Evolutionary conservation across 2,888 invertebrate species (phyloP).

Genomic region (Harmothoe impar): DNA sequence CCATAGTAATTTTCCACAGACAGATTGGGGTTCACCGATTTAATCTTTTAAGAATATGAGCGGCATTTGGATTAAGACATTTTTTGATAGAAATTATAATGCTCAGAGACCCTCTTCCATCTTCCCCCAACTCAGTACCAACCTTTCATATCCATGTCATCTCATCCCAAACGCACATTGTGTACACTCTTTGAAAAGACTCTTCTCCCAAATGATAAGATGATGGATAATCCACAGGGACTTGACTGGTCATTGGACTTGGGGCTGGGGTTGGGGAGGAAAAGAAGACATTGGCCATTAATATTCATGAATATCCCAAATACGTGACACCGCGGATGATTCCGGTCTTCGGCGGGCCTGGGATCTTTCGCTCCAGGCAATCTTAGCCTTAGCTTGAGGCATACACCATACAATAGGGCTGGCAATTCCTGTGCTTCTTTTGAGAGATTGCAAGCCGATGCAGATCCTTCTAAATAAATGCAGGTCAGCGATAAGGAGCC

Average conservation of each 20-base stretch:
- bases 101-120: not conserved
- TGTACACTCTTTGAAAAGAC: not conserved
- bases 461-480: no score
- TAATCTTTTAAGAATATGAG: no score
- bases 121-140: not conserved
- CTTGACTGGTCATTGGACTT: not conserved
- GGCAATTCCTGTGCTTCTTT: not conserved
- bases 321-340: not conserved
- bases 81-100: no score
- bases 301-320: slow-evolving; percentile 10
- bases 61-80: no score
- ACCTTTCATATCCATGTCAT: no score
- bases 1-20: no score
- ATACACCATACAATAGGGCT: not conserved
- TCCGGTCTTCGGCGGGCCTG: not conserved
- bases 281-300: not conserved
- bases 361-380: not conserved
- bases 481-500: no score
- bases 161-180: no score
- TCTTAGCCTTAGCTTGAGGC: not conserved
- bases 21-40: no score
- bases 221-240: not conserved
- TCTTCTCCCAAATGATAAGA: not conserved
- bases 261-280: not conserved
- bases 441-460: no score